A percentile compares a stretch with the other conserved stretches of the same genome.
These are phyloP conservation scores for Agelas oroides DNA, from an alignment of 37 sponge, comb jelly and placozoan species.

Conservation along the genomic window DNA sequence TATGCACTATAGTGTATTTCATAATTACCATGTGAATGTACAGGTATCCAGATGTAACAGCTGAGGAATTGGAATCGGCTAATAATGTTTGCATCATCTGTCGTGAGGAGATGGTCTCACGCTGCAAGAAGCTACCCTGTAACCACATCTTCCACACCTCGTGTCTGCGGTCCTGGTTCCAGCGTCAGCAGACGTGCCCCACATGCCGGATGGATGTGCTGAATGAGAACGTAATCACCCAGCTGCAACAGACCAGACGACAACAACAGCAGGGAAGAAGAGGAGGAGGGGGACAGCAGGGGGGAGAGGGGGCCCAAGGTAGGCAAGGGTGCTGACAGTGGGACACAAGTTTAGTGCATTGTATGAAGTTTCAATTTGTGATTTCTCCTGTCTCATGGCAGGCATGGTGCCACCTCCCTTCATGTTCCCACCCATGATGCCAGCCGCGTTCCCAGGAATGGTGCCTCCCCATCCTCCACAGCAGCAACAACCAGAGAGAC, in stretches of 20 bases:
- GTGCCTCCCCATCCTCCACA: conserved; percentile 21
- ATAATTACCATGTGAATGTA: no score
- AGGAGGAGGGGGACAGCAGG: not conserved
- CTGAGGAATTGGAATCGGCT: conserved; percentile 80
- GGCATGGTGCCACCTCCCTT: not conserved
- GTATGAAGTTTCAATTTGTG: no score
- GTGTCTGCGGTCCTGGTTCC: conserved; percentile 98
- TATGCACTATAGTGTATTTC: no score
- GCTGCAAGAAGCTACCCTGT: conserved; percentile 96
- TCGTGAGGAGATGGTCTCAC: conserved; percentile 88
- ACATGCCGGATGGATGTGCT: conserved; percentile 85
- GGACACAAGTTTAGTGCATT: not conserved
- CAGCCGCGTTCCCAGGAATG: conserved; percentile 15
- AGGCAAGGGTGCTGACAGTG: not conserved
- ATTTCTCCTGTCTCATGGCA: no score
- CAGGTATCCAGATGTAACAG: conserved; percentile 94
- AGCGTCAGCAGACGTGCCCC: conserved; percentile 97
- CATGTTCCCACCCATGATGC: conserved; percentile 50
- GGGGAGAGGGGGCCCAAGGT: not conserved
- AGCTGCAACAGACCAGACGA: conserved; percentile 9
- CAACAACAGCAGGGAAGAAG: not conserved
- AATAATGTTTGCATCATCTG: conserved; percentile 95
- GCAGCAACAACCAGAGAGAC: conserved; percentile 4
- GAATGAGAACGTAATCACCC: not conserved
- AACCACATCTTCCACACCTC: conserved; percentile 95